These are phyloP conservation scores for Crotalus viridis DNA, from an alignment of 2,113 vertebrate genomes.

Conservation along the genomic window DNA sequence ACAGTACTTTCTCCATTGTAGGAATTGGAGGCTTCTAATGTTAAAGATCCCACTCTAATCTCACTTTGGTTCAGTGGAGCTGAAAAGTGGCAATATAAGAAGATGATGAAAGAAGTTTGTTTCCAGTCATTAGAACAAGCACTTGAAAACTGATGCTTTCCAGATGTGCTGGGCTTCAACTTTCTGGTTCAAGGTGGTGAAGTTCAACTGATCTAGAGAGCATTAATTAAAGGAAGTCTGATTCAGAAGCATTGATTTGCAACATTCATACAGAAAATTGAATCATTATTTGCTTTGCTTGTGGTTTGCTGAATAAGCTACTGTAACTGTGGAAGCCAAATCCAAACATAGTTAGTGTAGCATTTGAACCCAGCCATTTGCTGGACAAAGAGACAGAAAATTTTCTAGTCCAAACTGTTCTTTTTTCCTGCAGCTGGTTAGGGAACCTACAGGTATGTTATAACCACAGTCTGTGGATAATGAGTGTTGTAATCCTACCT, in stretches of 20 bases:
- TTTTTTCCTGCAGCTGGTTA: neutral
- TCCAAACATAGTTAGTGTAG: neutral
- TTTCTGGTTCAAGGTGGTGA: neutral
- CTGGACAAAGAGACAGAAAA: neutral
- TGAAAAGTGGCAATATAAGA: no score
- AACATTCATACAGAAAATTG: neutral
- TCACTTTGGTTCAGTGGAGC: neutral
- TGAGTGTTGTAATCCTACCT: neutral
- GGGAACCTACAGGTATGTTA: neutral
- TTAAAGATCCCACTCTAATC: neutral
- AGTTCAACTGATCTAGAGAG: neutral
- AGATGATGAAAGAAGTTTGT: neutral
- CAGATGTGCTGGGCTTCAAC: neutral
- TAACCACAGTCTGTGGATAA: neutral
- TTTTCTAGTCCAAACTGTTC: neutral
- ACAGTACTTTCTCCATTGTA: neutral
- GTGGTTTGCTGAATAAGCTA: neutral
- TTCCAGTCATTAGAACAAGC: neutral
- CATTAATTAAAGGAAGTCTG: neutral
- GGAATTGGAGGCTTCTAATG: neutral
- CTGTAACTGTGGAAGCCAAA: neutral
- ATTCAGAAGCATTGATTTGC: neutral
- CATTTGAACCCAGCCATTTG: neutral
- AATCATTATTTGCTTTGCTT: neutral
- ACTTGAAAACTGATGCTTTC: neutral